Evolutionary conservation across 2,113 vertebrate species (phyloP), one percentile per base, ranked within the genome.

Genomic region (Pelmatolapia mariae): DNA sequence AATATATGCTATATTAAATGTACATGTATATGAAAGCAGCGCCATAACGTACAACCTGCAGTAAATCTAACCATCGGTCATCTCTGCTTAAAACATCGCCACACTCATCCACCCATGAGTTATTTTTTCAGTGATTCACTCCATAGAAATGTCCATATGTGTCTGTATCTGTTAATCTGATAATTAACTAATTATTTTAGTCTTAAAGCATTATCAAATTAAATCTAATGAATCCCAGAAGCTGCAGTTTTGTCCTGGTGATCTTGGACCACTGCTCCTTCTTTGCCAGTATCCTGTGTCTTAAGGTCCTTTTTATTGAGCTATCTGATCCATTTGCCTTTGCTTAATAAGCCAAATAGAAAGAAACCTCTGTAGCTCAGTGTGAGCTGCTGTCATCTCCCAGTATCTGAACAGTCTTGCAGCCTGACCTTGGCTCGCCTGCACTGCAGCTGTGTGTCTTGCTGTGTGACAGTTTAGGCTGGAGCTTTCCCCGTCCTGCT

Each of bases 401-500:
- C 29, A 40, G 33, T 43, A 16, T 54, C 43, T 59, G 81, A 87
- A 40, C 33, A 18, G 13, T 24, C 9, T 26, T 47, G 16, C 54
- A 7, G 79, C 19, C 45, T 83, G 88, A 89, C 81, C 85, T 83
- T 45, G 7, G 10, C 81, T 80, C 4, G 1, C 63, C 79, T 26
- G 47, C 66, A 1, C 83, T 57, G 79, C 53, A 53, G 82, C 50
- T 81, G 81, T 40, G 26, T 40, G 47, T 81, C 50, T 82, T 52
- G 45, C 80, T 13, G 47, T 45, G 40, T 6, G 85, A 45, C 53
- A n/a, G 78, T 71, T 29, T 13, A 38, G 31, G 59, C 40, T 33
- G 59, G 36, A 59, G 47, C 81, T 79, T 66, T 84, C 56, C 36
- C 61, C 7, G 56, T 84, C 89, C 90, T 50, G 86, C 90, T 91